phyloP scores from a whole-genome alignment of 2,888 invertebrate genomes.

The Dasypolia templi region DNA sequence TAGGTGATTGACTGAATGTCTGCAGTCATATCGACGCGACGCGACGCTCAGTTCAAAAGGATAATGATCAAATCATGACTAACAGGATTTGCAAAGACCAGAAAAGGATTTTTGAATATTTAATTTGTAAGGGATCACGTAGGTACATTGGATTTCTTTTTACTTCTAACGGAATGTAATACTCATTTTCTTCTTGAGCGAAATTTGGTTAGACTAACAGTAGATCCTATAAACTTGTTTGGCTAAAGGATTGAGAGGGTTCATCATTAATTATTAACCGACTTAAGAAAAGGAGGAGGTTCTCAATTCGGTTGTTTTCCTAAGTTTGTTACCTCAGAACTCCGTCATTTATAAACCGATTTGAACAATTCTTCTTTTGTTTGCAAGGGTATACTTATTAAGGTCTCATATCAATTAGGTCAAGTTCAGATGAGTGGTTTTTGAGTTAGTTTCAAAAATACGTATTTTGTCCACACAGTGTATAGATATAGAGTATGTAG shows the following conservation, averaged over 20 bases:
- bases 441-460: too few species aligned
- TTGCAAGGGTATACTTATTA: too few species aligned
- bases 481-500: too few species aligned
- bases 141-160: constrained; percentile 15
- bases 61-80: constrained; percentile 38
- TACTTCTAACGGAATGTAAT: constrained; percentile 16
- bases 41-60: background rate
- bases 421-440: too few species aligned
- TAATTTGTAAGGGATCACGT: constrained; percentile 28
- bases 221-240: background rate
- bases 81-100: constrained; percentile 20
- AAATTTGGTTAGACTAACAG: background rate
- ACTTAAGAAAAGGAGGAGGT: too few species aligned
- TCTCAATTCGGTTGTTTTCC: too few species aligned
- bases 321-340: too few species aligned
- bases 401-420: too few species aligned
- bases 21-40: background rate
- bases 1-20: background rate
- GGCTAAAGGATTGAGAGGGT: background rate
- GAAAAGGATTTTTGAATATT: constrained; percentile 29
- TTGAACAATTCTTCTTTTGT: too few species aligned
- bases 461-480: too few species aligned
- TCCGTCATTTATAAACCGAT: too few species aligned
- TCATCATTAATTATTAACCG: background rate
- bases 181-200: background rate